phyloP scores from a whole-genome alignment of 2,797 vertebrate species.

The Chrosomus eos region DNA sequence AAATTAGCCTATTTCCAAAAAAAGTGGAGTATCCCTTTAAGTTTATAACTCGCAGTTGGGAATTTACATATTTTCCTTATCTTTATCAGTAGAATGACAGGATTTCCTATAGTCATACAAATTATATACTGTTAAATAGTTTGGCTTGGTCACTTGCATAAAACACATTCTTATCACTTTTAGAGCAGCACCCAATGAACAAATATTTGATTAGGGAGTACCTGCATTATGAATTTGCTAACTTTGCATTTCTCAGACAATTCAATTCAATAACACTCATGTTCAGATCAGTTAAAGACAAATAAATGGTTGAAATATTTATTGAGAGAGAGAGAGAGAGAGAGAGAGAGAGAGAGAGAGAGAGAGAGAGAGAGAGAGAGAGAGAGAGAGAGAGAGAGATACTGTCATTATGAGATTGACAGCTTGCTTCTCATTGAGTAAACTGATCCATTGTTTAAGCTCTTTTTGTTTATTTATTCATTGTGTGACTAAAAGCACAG shows the following conservation, averaged over 20 bases:
- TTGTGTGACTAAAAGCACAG: background rate
- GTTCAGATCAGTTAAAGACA: constrained; percentile 22
- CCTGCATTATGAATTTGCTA: constrained; percentile 8
- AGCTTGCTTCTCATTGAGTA: constrained; percentile 7
- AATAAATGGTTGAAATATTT: background rate
- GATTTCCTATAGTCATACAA: background rate
- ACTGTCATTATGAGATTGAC: constrained; percentile 13
- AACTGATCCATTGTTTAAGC: background rate
- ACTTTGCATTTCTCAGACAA: constrained; percentile 55
- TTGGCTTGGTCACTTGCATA: constrained; percentile 14
- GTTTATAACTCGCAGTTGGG: background rate
- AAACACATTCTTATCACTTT: constrained; percentile 56
- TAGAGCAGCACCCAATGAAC: constrained; percentile 62
- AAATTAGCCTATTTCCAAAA: too few species aligned
- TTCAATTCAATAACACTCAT: constrained; percentile 41
- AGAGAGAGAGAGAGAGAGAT: constrained; percentile 48
- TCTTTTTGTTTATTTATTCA: background rate
- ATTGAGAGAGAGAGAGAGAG: too few species aligned
- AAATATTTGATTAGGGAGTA: constrained; percentile 77
- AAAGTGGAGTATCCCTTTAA: too few species aligned
- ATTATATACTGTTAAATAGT: background rate
- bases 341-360: too few species aligned
- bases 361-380: too few species aligned
- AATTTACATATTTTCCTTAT: background rate
- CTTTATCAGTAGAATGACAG: background rate